phyloP scores from a whole-genome alignment of 2,797 vertebrate genomes.

The Mycteria americana region DNA sequence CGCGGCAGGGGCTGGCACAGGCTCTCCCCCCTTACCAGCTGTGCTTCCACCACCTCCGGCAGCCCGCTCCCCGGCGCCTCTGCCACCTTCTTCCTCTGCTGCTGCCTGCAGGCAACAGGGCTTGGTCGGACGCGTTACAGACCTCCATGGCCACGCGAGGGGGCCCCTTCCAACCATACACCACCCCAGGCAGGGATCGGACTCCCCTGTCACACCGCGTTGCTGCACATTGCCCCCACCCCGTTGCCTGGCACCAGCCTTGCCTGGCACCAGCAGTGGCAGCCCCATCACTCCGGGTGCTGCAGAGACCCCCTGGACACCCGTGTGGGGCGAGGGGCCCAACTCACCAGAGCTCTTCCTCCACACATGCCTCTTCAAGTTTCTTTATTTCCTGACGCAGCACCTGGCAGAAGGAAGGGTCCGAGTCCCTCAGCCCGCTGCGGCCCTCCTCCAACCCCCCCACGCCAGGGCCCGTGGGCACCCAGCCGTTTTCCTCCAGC shows the following conservation, averaged over 20 bases:
- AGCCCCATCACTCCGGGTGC: neutral
- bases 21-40: neutral
- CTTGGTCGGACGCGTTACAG: neutral
- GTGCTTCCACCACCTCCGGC: neutral
- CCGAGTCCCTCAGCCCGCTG: neutral
- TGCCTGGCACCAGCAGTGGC: neutral
- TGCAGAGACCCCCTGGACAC: neutral
- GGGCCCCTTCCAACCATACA: neutral
- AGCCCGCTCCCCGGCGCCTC: neutral
- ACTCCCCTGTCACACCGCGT: neutral
- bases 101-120: neutral
- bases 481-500: neutral
- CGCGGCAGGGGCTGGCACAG: neutral
- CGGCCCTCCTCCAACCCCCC: neutral
- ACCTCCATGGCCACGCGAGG: neutral
- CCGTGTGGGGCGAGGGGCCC: too few species aligned
- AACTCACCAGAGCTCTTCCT: neutral
- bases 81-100: neutral
- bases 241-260: neutral
- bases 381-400: neutral
- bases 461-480: too few species aligned
- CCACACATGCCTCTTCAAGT: neutral
- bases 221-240: neutral
- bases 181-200: neutral
- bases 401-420: too few species aligned